Evolutionary conservation across 2,888 invertebrate genomes (phyloP).

Genomic region (Troides aeacus): DNA sequence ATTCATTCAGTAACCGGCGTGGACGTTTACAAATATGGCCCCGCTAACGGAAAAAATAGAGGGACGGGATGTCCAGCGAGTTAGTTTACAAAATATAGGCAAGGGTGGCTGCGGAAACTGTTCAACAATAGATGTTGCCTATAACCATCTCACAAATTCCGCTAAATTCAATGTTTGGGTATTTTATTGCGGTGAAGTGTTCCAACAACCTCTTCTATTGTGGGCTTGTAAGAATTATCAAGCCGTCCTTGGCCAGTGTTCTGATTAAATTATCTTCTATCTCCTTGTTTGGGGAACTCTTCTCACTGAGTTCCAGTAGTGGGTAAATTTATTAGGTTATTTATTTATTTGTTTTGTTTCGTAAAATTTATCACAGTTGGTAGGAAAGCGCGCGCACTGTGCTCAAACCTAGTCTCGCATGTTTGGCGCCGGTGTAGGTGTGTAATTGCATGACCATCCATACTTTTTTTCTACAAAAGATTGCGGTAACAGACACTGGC

Average conservation of each 20-base stretch:
- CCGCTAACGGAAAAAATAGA: slow-evolving; percentile 73
- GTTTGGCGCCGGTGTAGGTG: slow-evolving; percentile 39
- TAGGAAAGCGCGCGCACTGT: not conserved
- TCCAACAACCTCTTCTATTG: too few species aligned
- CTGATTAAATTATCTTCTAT: too few species aligned
- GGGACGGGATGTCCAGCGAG: slow-evolving; percentile 65
- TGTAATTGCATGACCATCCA: slow-evolving; percentile 41
- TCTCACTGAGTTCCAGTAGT: too few species aligned
- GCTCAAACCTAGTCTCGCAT: slow-evolving; percentile 36
- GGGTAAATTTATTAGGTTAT: too few species aligned
- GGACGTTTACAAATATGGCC: slow-evolving; percentile 71
- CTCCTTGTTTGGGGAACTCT: too few species aligned
- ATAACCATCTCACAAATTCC: slow-evolving; percentile 37
- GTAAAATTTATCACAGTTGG: slow-evolving; percentile 1
- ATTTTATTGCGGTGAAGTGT: too few species aligned
- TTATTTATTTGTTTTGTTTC: not conserved
- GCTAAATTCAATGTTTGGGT: not conserved
- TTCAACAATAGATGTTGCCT: slow-evolving; percentile 47
- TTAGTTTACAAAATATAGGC: slow-evolving; percentile 75
- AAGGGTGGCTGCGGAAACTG: slow-evolving; percentile 61
- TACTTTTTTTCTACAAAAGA: slow-evolving; percentile 38
- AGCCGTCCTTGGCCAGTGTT: too few species aligned
- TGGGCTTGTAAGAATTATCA: too few species aligned
- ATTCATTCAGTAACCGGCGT: slow-evolving; percentile 71
- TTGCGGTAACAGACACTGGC: slow-evolving; percentile 65